A percentile compares a stretch with the other conserved stretches of the same genome.
Conservation (phyloP, 2,113 vertebrate species). For the Amia ocellicauda region DNA sequence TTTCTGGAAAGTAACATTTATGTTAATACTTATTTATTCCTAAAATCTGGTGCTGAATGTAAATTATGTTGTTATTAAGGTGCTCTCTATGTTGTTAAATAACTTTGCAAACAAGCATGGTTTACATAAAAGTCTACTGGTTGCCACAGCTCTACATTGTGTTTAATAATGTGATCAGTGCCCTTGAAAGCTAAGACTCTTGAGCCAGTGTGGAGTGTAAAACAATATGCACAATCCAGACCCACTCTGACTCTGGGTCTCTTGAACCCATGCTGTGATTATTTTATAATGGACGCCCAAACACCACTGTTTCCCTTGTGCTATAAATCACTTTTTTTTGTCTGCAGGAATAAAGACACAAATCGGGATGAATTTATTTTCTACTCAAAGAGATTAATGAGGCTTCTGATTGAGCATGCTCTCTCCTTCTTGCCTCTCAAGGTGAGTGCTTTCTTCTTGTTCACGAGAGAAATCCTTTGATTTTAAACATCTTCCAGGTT, state of each 20-base stretch:
- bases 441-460: conserved; percentile 48
- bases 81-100: too few relatives aligned
- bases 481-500: too few relatives aligned
- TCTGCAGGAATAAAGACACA: conserved; percentile 80
- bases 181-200: not conserved
- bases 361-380: conserved; percentile 89
- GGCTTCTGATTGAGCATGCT: conserved; percentile 82
- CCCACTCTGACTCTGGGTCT: not conserved
- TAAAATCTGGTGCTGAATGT: too few relatives aligned
- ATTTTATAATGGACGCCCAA: conserved; percentile 8
- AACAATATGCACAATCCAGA: not conserved
- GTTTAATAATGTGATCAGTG: not conserved
- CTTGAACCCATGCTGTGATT: not conserved
- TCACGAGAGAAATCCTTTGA: not conserved
- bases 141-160: too few relatives aligned
- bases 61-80: too few relatives aligned
- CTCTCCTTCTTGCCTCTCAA: conserved; percentile 84
- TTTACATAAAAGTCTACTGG: not conserved
- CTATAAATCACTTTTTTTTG: not conserved
- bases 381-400: conserved; percentile 90
- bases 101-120: too few relatives aligned
- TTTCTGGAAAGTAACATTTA: too few relatives aligned
- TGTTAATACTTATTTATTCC: too few relatives aligned
- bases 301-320: not conserved
- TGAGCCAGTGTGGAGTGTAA: too few relatives aligned